Percentiles rank a stretch among this genome's conserved stretches.
Evolutionary conservation across 2,113 vertebrate genomes (phyloP).

Genomic region (Acinonyx jubatus): DNA sequence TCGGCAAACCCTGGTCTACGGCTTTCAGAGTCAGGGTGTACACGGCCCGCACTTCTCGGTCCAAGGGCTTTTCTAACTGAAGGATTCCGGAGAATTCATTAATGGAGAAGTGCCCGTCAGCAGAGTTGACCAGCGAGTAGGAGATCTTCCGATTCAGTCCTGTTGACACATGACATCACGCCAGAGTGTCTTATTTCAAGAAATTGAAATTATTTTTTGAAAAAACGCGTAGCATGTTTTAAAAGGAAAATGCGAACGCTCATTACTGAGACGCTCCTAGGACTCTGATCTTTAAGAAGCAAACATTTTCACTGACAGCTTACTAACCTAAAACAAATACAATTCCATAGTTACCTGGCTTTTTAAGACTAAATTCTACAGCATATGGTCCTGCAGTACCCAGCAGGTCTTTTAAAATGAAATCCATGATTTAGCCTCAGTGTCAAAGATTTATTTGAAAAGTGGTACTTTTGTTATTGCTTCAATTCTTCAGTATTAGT

Average conservation of each 20-base stretch:
- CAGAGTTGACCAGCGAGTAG: conserved; percentile 91
- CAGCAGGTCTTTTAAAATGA: not conserved
- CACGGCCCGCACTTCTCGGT: conserved; percentile 91
- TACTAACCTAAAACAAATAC: not conserved
- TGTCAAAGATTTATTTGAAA: conserved; percentile 25
- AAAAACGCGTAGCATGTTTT: not conserved
- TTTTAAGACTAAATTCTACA: not conserved
- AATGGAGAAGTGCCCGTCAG: conserved; percentile 94
- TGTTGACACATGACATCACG: conserved; percentile 66
- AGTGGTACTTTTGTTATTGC: not conserved
- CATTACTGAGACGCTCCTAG: not conserved
- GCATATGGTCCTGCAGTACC: not conserved
- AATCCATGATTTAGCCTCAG: not conserved
- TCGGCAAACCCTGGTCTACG: conserved; percentile 91
- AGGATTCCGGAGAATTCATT: conserved; percentile 93
- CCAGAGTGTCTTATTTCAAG: not conserved
- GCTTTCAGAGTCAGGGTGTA: conserved; percentile 91
- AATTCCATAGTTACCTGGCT: not conserved
- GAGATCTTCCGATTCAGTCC: conserved; percentile 91
- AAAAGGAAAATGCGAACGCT: not conserved
- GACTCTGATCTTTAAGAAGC: not conserved
- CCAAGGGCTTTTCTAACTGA: conserved; percentile 90
- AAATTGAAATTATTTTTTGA: not conserved
- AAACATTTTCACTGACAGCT: not conserved
- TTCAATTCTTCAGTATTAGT: not conserved